phyloP scores from a whole-genome alignment of 1,140 invertebrate species.

The Eumeta japonica region DNA sequence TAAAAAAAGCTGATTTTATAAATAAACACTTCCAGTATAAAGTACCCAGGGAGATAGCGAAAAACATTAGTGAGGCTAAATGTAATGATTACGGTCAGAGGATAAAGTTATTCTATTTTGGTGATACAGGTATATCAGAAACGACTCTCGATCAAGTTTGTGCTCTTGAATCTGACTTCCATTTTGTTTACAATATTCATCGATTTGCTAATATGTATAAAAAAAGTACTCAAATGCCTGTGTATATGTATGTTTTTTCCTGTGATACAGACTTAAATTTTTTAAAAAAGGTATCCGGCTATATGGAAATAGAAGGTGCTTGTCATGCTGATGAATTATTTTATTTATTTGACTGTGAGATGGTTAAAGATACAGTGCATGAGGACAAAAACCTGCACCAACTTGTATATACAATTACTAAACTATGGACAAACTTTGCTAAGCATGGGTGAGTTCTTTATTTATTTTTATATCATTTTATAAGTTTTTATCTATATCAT shows the following conservation, averaged over 20 bases:
- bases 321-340: constrained; percentile 66
- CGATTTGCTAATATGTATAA: constrained; percentile 38
- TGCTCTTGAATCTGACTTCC: constrained; percentile 35
- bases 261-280: constrained; percentile 42
- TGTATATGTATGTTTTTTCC: constrained; percentile 57
- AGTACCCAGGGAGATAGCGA: constrained; percentile 35
- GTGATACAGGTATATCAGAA: constrained; percentile 28
- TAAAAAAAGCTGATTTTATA: constrained; percentile 28
- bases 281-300: constrained; percentile 22
- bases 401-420: constrained; percentile 50
- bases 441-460: constrained; percentile 59
- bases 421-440: constrained; percentile 72
- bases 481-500: no score
- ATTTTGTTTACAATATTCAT: constrained; percentile 42
- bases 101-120: constrained; percentile 54
- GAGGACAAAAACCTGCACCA: constrained; percentile 31
- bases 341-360: constrained; percentile 60
- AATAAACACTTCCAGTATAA: constrained; percentile 32
- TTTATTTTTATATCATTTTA: constrained; percentile 3
- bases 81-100: constrained; percentile 31
- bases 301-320: constrained; percentile 40
- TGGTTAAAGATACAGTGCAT: constrained; percentile 34
- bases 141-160: constrained; percentile 26
- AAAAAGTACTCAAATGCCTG: constrained; percentile 16
- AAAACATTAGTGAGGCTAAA: constrained; percentile 21